Evolutionary conservation across 2,113 vertebrate genomes (phyloP).

Genomic region (Tauraco erythrolophus): DNA sequence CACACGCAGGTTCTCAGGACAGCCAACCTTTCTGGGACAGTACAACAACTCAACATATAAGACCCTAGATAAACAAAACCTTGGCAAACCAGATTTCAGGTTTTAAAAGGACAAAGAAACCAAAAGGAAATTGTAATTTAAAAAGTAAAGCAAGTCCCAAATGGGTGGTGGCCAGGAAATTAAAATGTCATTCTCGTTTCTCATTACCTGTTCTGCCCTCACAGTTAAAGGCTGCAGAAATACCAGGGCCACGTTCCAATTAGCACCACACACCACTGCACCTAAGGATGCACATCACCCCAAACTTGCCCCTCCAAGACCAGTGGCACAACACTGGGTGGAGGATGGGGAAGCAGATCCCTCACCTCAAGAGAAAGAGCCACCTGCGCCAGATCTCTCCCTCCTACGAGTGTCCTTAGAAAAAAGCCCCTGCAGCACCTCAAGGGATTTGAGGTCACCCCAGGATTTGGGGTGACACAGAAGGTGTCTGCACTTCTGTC

Average conservation of each 20-base stretch:
- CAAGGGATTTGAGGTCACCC: neutral
- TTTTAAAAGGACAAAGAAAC: neutral
- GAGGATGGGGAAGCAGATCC: neutral
- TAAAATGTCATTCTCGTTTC: neutral
- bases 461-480: neutral
- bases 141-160: neutral
- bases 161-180: neutral
- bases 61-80: neutral
- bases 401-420: neutral
- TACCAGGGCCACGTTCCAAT: neutral
- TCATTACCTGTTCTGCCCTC: accelerated
- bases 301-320: neutral
- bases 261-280: neutral
- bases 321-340: neutral
- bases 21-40: neutral
- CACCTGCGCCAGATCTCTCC: neutral
- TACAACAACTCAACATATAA: neutral
- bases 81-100: neutral
- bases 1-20: neutral
- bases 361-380: neutral
- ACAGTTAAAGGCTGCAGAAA: neutral
- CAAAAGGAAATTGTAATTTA: neutral
- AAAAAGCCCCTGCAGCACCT: neutral
- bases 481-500: neutral
- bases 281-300: neutral